Evolutionary conservation across 2,113 vertebrate species (phyloP).

Genomic region (Coptodon bakossiorum): DNA sequence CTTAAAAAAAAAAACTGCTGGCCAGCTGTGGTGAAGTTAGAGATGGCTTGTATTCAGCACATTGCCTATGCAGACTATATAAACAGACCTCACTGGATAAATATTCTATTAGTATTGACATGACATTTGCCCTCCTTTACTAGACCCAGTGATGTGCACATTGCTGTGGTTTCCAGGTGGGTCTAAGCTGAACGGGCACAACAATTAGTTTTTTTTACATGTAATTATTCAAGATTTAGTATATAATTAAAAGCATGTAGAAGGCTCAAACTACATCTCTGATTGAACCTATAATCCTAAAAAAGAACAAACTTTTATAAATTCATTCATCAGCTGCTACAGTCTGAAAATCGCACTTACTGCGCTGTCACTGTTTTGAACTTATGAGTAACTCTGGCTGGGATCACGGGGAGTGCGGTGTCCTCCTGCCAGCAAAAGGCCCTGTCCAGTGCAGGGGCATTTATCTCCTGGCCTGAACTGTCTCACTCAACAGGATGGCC

Average conservation of each 20-base stretch:
- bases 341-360: not conserved
- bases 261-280: not conserved
- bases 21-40: not conserved
- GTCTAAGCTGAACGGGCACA: not conserved
- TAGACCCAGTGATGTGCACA: not conserved
- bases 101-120: not conserved
- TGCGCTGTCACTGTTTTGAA: not conserved
- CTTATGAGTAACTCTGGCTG: conserved; percentile 2
- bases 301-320: not conserved
- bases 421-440: conserved; percentile 54
- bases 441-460: conserved; percentile 58
- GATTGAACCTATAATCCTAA: not conserved
- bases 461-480: conserved; percentile 69
- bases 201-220: not conserved
- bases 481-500: conserved; percentile 68
- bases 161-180: not conserved
- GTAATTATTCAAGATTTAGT: not conserved
- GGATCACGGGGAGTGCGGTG: conserved; percentile 55
- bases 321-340: not conserved
- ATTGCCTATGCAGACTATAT: not conserved
- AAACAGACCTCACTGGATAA: not conserved
- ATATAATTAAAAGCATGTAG: not conserved
- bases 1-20: not conserved
- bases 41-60: not conserved
- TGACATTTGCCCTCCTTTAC: not conserved